phyloP scores from a whole-genome alignment of 2,797 vertebrate genomes.

The Buceros bicornis region DNA sequence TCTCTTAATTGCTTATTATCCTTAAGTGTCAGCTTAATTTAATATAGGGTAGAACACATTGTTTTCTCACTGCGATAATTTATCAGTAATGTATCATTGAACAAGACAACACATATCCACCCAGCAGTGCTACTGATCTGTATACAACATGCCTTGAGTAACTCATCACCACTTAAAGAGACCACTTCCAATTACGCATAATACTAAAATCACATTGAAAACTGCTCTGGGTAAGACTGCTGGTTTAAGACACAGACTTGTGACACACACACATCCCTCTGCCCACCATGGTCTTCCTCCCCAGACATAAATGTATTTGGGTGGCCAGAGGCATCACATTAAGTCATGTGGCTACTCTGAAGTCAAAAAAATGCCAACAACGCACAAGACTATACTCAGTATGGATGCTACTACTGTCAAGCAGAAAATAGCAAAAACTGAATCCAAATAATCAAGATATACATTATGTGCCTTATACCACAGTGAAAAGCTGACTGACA shows the following conservation, averaged over 20 bases:
- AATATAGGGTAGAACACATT: not conserved
- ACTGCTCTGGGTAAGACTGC: not conserved
- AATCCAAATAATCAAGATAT: not conserved
- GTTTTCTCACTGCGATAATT: not conserved
- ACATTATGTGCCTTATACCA: not conserved
- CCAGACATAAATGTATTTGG: not conserved
- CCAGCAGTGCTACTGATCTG: not conserved
- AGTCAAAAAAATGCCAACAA: conserved; percentile 8
- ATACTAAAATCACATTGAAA: not conserved
- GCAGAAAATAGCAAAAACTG: not conserved
- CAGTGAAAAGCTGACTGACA: not conserved
- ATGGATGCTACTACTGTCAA: not conserved
- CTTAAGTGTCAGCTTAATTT: not conserved
- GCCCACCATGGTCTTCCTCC: not conserved
- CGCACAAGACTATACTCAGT: not conserved
- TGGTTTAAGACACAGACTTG: not conserved
- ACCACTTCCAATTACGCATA: not conserved
- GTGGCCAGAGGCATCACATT: not conserved
- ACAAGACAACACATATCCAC: not conserved
- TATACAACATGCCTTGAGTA: not conserved
- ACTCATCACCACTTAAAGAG: not conserved
- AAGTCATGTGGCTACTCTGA: not conserved
- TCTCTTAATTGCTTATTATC: not conserved
- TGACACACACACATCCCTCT: not conserved
- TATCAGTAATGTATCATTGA: not conserved